Base-by-base conservation (phyloP, 1,140 invertebrate species). In the Scylla paramamosain region DNA sequence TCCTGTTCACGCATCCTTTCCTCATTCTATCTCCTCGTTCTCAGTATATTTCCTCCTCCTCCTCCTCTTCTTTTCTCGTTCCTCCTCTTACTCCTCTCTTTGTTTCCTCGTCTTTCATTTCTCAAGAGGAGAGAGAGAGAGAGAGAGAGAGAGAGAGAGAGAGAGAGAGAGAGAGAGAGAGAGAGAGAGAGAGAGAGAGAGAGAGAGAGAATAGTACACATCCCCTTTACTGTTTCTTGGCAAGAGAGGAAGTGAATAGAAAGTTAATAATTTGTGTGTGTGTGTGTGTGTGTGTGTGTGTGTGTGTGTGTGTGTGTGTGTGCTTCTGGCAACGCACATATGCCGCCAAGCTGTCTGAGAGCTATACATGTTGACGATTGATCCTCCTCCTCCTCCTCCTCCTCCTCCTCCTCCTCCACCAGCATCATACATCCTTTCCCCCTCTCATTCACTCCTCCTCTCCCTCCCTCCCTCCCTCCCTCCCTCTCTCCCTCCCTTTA, bases 251-350 rank as follows among this genome's bases (percentile, higher is more conserved):
- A 59, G 20, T 77, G 67, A 77, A 77, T 77, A 7, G n/a, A 25
- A 77, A n/a, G 67, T 77, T 12, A 59, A 77, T 77, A n/a, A 25
- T 77, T 25, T n/a, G 67, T 77, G 67, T 77, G 67, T 7, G 67
- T 77, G 67, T 77, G 67, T 77, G 67, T 77, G 67, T 77, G 67
- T 77, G 67, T 77, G 67, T 77, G 67, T 77, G 67, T 77, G 67
- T 77, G 67, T 77, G 67, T 77, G 67, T 77, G 67, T 77, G 67
- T 77, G 67, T 77, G 67, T 77, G 67, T 77, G 67, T 77, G 67
- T n/a, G 8, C n/a, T 2, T 77, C 8, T 77, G 67, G 67, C 67
- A 77, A 77, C 67, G 67, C 20, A 77, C 67, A 77, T 20, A 77
- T 20, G 67, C 67, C 67, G 67, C 67, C 67, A 77, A 77, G 67